These are phyloP conservation scores for Eupithecia subfuscata DNA, from an alignment of 2,888 invertebrate genomes.

Conservation along the genomic window DNA sequence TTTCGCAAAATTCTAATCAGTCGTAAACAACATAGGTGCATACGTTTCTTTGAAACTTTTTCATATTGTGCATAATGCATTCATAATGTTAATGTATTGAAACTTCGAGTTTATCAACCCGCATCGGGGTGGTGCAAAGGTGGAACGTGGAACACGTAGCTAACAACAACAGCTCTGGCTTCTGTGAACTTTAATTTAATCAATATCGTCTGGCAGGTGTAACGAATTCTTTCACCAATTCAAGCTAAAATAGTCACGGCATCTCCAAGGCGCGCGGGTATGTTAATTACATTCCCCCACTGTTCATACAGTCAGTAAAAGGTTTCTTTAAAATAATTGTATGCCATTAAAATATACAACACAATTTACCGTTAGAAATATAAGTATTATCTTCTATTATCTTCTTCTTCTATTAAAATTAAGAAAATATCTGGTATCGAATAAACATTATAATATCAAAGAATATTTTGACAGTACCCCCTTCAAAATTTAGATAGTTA, in stretches of 20 bases:
- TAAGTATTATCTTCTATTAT: no score
- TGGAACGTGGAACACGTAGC: conserved; percentile 8
- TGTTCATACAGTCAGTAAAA: background rate
- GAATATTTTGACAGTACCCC: no score
- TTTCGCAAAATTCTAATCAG: background rate
- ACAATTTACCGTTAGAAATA: no score
- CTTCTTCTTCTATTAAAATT: no score
- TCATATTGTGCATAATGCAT: background rate
- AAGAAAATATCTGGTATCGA: no score
- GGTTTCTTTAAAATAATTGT: no score
- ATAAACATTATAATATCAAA: no score
- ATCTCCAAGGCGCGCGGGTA: background rate
- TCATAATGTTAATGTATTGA: background rate
- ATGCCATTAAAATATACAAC: no score
- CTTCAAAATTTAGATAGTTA: no score
- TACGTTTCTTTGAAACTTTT: background rate
- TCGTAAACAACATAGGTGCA: background rate
- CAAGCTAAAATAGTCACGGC: conserved; percentile 16
- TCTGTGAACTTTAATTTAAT: conserved; percentile 8
- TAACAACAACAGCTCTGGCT: conserved; percentile 11
- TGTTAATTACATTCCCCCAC: background rate
- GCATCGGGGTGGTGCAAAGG: conserved; percentile 1
- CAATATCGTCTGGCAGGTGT: conserved; percentile 25
- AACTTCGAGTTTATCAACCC: background rate
- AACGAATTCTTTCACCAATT: conserved; percentile 20